Evolutionary conservation across 2,113 vertebrate genomes (phyloP).

Genomic region (Excalfactoria chinensis): DNA sequence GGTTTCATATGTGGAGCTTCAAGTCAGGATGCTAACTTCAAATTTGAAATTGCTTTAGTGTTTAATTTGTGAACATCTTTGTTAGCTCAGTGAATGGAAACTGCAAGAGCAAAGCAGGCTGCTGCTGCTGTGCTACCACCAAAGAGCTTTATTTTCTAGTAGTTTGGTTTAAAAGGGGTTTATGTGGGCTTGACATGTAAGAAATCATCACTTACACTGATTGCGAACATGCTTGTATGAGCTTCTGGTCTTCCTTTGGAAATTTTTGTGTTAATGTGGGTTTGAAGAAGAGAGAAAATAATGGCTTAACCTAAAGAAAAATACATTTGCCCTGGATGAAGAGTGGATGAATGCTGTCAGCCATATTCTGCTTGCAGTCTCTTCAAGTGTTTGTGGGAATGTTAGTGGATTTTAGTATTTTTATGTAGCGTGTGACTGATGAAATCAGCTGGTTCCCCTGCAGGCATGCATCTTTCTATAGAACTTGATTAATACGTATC

Average conservation of each 20-base stretch:
- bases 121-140: not conserved
- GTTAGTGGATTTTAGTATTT: not conserved
- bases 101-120: not conserved
- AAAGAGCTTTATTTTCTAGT: not conserved
- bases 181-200: not conserved
- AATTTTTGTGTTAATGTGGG: not conserved
- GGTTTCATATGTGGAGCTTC: not conserved
- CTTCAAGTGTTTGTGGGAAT: not conserved
- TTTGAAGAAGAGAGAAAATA: not conserved
- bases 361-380: not conserved
- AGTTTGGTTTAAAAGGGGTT: not conserved
- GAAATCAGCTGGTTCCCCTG: not conserved
- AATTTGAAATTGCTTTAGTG: not conserved
- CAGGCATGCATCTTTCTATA: not conserved
- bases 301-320: not conserved
- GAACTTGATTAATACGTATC: not conserved
- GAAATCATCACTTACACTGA: not conserved
- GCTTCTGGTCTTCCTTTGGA: not conserved
- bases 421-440: not conserved
- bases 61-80: not conserved
- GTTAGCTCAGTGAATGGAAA: not conserved
- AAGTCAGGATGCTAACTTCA: not conserved
- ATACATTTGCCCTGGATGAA: not conserved
- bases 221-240: not conserved
- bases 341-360: rapidly evolving